These are phyloP conservation scores for Chionodraco myersi DNA, from an alignment of 2,113 vertebrate species.

Conservation along the genomic window DNA sequence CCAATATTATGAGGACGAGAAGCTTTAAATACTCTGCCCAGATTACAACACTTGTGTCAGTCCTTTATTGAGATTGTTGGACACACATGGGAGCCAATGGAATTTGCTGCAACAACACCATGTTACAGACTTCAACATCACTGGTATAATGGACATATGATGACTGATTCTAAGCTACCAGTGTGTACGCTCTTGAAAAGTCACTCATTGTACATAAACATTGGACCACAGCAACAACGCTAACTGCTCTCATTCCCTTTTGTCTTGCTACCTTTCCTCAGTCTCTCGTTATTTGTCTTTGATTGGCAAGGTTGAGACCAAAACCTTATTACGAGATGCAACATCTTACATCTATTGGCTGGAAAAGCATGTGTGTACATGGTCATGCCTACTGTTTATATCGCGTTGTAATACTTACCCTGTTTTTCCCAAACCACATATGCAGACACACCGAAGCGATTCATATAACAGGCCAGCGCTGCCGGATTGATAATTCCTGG, in stretches of 20 bases:
- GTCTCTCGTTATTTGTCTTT: slow-evolving; percentile 64
- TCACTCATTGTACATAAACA: slow-evolving; percentile 73
- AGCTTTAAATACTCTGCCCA: slow-evolving; percentile 68
- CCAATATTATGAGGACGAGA: slow-evolving; percentile 37
- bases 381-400: slow-evolving; percentile 44
- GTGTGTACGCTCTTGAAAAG: slow-evolving; percentile 37
- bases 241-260: slow-evolving; percentile 54
- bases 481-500: slow-evolving; percentile 53
- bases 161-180: slow-evolving; percentile 35
- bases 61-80: slow-evolving; percentile 36
- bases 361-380: slow-evolving; percentile 51
- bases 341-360: slow-evolving; percentile 59
- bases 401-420: slow-evolving; percentile 46
- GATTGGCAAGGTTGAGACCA: slow-evolving; percentile 43
- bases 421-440: slow-evolving; percentile 50
- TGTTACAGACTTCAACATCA: slow-evolving; percentile 25
- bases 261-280: slow-evolving; percentile 60
- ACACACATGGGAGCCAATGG: slow-evolving; percentile 39
- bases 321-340: slow-evolving; percentile 53
- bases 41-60: slow-evolving; percentile 8
- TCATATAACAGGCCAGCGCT: slow-evolving; percentile 34
- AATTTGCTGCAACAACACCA: slow-evolving; percentile 53
- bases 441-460: slow-evolving; percentile 35
- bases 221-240: slow-evolving; percentile 46
- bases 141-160: slow-evolving; percentile 22